Evolutionary conservation across 2,888 invertebrate genomes (phyloP).

Genomic region (Synergus laeviventris): DNA sequence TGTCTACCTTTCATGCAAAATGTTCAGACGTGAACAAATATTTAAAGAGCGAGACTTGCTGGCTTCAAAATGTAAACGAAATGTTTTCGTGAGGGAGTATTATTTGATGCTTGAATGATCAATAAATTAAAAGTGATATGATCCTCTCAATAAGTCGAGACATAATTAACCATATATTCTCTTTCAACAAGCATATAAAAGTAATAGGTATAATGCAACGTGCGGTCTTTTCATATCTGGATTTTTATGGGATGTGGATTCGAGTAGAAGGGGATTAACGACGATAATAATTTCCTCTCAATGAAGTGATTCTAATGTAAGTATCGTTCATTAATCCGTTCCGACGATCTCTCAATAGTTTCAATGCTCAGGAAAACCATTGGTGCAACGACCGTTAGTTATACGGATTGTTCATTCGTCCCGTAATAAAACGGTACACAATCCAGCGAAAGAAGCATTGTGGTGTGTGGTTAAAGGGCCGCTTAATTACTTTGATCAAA

Average conservation of each 20-base stretch:
- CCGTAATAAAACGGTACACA: neutral
- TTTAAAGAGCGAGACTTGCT: neutral
- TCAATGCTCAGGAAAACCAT: neutral
- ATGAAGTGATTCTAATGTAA: neutral
- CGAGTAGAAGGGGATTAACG: neutral
- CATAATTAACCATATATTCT: neutral
- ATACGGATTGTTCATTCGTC: neutral
- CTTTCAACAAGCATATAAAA: neutral
- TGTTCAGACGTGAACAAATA: conserved; percentile 5
- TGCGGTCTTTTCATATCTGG: neutral
- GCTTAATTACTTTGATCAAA: no score
- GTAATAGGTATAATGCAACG: neutral
- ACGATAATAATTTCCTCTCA: neutral
- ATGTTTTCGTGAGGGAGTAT: neutral
- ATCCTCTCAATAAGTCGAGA: neutral
- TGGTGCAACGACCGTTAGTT: neutral
- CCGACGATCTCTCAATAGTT: neutral
- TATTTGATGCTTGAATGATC: neutral
- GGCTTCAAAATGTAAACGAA: neutral
- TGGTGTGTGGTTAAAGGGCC: no score
- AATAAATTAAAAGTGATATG: neutral
- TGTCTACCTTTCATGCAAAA: neutral
- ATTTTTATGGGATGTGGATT: neutral
- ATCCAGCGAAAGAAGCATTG: no score
- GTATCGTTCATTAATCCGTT: conserved; percentile 1